Percentiles rank a stretch among this genome's conserved stretches.
phyloP scores from a whole-genome alignment of 2,797 vertebrate genomes.

The Hyperoplus immaculatus region DNA sequence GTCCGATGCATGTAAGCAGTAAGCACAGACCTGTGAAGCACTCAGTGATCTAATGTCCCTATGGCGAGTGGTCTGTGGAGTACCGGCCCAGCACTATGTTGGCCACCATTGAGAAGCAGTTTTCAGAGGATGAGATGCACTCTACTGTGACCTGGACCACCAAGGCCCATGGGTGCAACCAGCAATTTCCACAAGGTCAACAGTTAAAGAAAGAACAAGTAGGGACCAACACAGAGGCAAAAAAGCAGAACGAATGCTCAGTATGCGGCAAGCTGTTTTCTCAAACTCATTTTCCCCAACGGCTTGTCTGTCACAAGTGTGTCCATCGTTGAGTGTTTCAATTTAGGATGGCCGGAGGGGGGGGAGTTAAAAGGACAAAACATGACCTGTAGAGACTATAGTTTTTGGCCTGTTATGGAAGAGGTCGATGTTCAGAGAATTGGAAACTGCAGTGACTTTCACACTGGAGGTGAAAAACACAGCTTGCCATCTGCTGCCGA shows the following conservation, averaged over 20 bases:
- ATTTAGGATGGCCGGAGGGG: conserved; percentile 43
- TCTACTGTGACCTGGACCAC: conserved; percentile 66
- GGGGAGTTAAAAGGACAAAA: conserved; percentile 46
- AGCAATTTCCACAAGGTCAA: conserved; percentile 85
- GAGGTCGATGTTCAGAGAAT: conserved; percentile 36
- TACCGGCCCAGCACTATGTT: conserved; percentile 59
- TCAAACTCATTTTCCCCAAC: conserved; percentile 48
- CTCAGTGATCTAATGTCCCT: conserved; percentile 44
- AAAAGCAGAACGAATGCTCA: conserved; percentile 61
- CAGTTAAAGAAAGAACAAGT: conserved; percentile 77
- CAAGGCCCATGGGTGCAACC: conserved; percentile 67
- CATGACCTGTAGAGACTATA: conserved; percentile 58
- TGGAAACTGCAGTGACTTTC: conserved; percentile 46
- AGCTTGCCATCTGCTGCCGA: conserved; percentile 22
- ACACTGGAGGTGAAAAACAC: conserved; percentile 32
- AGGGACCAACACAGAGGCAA: conserved; percentile 42
- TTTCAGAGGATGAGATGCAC: conserved; percentile 67
- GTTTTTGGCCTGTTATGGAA: conserved; percentile 35
- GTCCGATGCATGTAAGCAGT: conserved; percentile 41
- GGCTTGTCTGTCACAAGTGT: conserved; percentile 51
- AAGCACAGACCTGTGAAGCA: conserved; percentile 38
- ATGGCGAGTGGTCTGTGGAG: conserved; percentile 57
- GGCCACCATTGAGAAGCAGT: conserved; percentile 58
- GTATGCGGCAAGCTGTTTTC: conserved; percentile 63
- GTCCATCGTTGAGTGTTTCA: conserved; percentile 58